phyloP scores from a whole-genome alignment of 2,113 vertebrate species.

The Ceratotherium simum region DNA sequence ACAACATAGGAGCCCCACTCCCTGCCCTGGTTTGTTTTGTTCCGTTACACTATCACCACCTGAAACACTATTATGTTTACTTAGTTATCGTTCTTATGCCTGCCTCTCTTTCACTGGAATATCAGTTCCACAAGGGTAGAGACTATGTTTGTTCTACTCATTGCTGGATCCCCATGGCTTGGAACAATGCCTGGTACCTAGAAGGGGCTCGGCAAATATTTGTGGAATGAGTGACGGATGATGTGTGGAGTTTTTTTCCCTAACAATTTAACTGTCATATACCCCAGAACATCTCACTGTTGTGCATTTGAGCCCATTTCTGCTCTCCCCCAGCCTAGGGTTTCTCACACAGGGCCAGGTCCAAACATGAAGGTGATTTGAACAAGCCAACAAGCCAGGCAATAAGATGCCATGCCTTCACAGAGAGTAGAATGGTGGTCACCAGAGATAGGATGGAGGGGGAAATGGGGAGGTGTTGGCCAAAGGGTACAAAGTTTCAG shows the following conservation, averaged over 20 bases:
- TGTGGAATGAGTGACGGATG: neutral
- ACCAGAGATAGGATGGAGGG: neutral
- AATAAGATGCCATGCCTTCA: neutral
- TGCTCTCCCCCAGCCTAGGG: neutral
- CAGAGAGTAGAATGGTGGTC: neutral
- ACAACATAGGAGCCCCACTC: neutral
- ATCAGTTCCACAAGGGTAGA: neutral
- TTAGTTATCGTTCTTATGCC: neutral
- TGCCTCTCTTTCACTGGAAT: neutral
- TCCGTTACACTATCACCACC: neutral
- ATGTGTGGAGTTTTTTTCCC: neutral
- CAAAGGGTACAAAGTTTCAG: neutral
- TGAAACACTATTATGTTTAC: neutral
- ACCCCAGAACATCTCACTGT: neutral
- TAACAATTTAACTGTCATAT: neutral
- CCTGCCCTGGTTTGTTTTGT: neutral
- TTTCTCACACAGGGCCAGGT: neutral
- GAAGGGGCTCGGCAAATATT: neutral
- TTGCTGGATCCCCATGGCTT: neutral
- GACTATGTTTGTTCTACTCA: neutral
- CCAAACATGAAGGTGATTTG: neutral
- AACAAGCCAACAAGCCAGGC: neutral
- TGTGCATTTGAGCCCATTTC: neutral
- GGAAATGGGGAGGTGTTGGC: neutral
- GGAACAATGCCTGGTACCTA: neutral